Evolutionary conservation across 2,113 vertebrate genomes (phyloP), one percentile per base, ranked within the genome.

Genomic region (Odocoileus hemionus): DNA sequence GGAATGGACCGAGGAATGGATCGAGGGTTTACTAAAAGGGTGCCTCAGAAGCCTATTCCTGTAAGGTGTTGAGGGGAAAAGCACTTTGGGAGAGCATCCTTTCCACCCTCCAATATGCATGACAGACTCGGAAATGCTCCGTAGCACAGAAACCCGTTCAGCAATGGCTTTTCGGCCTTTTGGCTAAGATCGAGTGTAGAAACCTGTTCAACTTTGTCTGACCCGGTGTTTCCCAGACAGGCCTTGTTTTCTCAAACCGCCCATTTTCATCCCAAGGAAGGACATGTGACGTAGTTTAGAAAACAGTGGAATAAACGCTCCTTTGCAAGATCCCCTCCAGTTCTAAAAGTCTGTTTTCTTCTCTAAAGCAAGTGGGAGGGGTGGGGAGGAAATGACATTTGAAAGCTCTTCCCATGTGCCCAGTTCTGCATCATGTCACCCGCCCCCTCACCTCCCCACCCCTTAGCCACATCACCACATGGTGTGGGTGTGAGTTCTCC

Each of bases 391-490:
- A n/a, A 9, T 26, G 54, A 3, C 30, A 21, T 76, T 47, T 10
- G 26, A 55, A 82, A 52, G 36, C 19, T 25, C 30, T 39, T 92
- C 4, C 36, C 2, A 0, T 13, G 47, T 17, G 39, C 33, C 50
- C 79, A 36, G 45, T 26, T 76, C 67, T 84, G 61, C 2, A 2
- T 33, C 58, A 6, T 39, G 3, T 60, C 61, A 26, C 64, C 12
- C 1, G 15, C 47, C 6, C 19, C 23, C 67, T 70, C n/a, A 6
- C 11, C 50, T 6, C 1, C 30, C 3, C 0, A 0, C 1, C 30
- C 47, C 6, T 30, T 6, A 33, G 92, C 55, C 74, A 14, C 15
- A 4, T 13, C 19, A 74, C n/a, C 19, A 10, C 16, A 7, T 1
- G 30, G 43, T 25, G 52, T 52, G 52, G 54, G 11, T 30, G 5